Evolutionary conservation across 2,113 vertebrate genomes (phyloP), one percentile per base, ranked within the genome.

Genomic region (Ictalurus furcatus): DNA sequence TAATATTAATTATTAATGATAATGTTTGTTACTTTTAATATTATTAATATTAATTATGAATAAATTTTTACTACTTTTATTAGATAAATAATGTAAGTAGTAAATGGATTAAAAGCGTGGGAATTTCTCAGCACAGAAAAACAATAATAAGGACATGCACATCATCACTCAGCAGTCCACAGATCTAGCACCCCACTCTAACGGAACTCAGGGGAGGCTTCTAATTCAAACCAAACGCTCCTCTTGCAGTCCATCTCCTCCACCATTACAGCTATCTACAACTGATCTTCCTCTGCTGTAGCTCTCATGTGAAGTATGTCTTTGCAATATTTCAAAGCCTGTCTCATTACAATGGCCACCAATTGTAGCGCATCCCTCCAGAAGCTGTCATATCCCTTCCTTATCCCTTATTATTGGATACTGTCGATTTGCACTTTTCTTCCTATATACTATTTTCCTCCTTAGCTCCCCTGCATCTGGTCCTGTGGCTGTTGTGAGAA

Each of bases 401-500:
- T 65, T 82, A 58, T 85, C n/a, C 37, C 40, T 65, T 82, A 58
- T 85, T 19, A 73, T 54, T 12, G 13, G 23, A 56, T 37, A 58
- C 61, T 58, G 78, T 19, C 61, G 61, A 54, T 59, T 84, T 34
- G 14, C 17, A 59, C 4, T 81, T 76, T 59, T 48, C n/a, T 25
- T 19, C 61, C 13, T 34, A 37, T 34, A 61, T 34, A 52, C 86
- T 56, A 52, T 59, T 37, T 30, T 52, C 16, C 30, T 80, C 44
- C 30, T 56, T 91, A 88, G 87, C 23, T 85, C 40, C 25, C 44
- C 87, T 87, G 85, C 88, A 84, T 92, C 90, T 93, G 88, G 88
- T 85, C 92, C 92, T 92, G 90, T 92, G 69, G 40, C 90, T 92
- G 91, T 92, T 90, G 25, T 54, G 6, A 56, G n/a, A 73, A 67